Percentiles rank a stretch among this genome's conserved stretches.
phyloP scores from a whole-genome alignment of 2,797 vertebrate genomes.

The Sebastes miniatus region DNA sequence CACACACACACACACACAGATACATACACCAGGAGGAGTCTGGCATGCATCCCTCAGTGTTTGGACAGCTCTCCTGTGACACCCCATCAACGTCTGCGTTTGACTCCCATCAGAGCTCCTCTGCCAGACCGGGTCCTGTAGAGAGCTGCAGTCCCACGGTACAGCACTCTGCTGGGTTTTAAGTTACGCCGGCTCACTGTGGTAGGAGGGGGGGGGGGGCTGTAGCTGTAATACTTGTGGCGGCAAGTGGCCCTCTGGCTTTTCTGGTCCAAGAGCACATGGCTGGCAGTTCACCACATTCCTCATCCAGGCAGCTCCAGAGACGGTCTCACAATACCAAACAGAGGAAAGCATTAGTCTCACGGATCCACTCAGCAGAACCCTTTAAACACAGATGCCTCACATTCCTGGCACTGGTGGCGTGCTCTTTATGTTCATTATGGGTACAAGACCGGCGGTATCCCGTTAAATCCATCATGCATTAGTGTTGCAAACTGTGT shows the following conservation, averaged over 20 bases:
- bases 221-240: constrained; percentile 44
- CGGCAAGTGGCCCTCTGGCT: constrained; percentile 41
- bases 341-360: constrained; percentile 7
- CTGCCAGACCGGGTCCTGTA: constrained; percentile 14
- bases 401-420: neutral
- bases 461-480: neutral
- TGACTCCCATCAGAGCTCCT: constrained; percentile 36
- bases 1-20: neutral
- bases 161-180: constrained; percentile 55
- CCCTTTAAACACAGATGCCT: neutral
- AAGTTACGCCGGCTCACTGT: constrained; percentile 52
- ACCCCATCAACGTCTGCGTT: constrained; percentile 53
- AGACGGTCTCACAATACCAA: constrained; percentile 22
- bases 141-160: constrained; percentile 10
- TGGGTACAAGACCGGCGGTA: neutral
- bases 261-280: constrained; percentile 62
- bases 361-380: neutral
- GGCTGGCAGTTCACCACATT: constrained; percentile 60
- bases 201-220: neutral
- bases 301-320: constrained; percentile 34
- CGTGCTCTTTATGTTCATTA: neutral
- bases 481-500: neutral
- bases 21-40: constrained; percentile 13
- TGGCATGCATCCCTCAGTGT: constrained; percentile 55
- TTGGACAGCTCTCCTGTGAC: constrained; percentile 65